Evolutionary conservation across 2,797 vertebrate species (phyloP).

Genomic region (Phoeniculus purpureus): DNA sequence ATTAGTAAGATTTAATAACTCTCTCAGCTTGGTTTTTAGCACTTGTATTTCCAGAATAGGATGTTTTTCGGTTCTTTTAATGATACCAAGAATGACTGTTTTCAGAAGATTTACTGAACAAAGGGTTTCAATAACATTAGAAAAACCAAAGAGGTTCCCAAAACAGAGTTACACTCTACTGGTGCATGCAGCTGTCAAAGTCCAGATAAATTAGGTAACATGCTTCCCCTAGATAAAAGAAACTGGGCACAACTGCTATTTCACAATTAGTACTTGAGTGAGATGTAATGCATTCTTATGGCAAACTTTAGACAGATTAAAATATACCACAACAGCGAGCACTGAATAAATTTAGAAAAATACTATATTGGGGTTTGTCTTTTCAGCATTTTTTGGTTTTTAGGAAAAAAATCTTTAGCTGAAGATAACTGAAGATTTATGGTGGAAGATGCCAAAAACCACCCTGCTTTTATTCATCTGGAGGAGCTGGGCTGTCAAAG

Average conservation of each 20-base stretch:
- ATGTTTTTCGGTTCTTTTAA: neutral
- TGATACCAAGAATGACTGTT: neutral
- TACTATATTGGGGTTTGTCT: neutral
- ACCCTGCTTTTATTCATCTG: neutral
- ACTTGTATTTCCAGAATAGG: neutral
- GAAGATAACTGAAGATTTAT: neutral
- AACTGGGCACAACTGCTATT: neutral
- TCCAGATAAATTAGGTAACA: neutral
- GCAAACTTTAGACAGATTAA: neutral
- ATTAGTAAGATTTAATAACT: neutral
- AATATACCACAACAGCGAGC: neutral
- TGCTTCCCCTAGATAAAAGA: neutral
- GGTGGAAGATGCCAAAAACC: neutral
- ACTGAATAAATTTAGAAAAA: conserved; percentile 45
- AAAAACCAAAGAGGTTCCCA: neutral
- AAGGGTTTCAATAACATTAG: neutral
- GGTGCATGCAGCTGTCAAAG: neutral
- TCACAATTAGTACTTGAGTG: neutral
- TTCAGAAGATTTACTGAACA: neutral
- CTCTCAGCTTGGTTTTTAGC: neutral
- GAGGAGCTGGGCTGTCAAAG: neutral
- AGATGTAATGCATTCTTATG: neutral
- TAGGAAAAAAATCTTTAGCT: neutral
- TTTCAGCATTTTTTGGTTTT: neutral
- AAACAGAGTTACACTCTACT: neutral